Percentiles rank a stretch among this genome's conserved stretches.
These are phyloP conservation scores for Corythoichthys intestinalis DNA, from an alignment of 2,113 vertebrate genomes.

Conservation along the genomic window DNA sequence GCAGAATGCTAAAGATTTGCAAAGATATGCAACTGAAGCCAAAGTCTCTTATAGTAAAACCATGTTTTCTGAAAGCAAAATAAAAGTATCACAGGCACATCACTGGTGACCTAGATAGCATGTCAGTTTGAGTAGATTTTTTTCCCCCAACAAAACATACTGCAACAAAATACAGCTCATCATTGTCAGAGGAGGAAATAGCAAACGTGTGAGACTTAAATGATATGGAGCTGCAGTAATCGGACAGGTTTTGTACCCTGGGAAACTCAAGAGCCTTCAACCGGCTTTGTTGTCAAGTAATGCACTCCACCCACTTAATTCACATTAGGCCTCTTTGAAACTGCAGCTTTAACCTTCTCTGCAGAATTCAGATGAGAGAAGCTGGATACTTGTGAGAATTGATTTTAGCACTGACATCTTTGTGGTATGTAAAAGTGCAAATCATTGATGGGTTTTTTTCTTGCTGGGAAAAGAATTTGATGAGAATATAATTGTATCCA, in stretches of 20 bases:
- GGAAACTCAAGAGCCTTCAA: slow-evolving; percentile 13
- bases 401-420: slow-evolving; percentile 9
- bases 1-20: slow-evolving; percentile 9
- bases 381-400: slow-evolving; percentile 4
- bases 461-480: background rate
- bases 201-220: background rate
- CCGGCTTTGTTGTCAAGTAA: slow-evolving; percentile 9
- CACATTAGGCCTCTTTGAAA: background rate
- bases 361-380: background rate
- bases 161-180: slow-evolving; percentile 9
- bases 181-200: slow-evolving; percentile 23
- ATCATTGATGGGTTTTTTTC: background rate
- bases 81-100: slow-evolving; percentile 14
- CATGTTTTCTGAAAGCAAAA: background rate
- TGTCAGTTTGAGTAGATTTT: slow-evolving; percentile 38
- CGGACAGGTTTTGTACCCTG: slow-evolving; percentile 8
- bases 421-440: background rate
- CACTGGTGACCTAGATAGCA: slow-evolving; percentile 46
- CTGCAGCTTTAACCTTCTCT: background rate
- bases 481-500: background rate
- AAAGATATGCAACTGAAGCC: slow-evolving; percentile 20
- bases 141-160: slow-evolving; percentile 35
- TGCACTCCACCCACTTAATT: background rate
- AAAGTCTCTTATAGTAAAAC: background rate
- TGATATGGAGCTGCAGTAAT: background rate